Evolutionary conservation across 2,797 vertebrate species (phyloP), one percentile per base, ranked within the genome.

Genomic region (Leptodactylus fallax): DNA sequence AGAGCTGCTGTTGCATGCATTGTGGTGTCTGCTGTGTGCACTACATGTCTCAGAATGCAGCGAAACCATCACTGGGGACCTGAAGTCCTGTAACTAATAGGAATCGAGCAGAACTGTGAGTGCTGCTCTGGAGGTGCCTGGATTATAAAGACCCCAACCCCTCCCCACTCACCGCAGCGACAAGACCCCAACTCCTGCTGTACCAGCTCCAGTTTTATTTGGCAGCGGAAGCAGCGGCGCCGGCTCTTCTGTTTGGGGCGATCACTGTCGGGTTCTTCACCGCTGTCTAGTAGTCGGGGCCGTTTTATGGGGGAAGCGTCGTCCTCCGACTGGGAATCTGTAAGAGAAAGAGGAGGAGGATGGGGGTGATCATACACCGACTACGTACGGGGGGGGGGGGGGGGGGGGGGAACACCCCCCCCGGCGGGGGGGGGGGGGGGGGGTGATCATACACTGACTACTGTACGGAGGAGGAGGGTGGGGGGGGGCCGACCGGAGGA

Each of bases 151-250:
- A 36, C 11, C 12, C 12, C 0, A 6, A 21, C 25, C 1, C 2
- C 2, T 13, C 25, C 12, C 67, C 12, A 90, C 95, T 96, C 93
- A 99, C 98, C 98, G 90, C 98, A 99, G 93, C 98, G 98, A 94
- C 98, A 99, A 1, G 97, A 99, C 92, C 98, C 98, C 95, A 99
- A 93, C 88, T 99, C 97, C 94, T 99, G 98, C 93, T 99, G 98
- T 91, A 99, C 98, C 93, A 99, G 96, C 94, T 99, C 98, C 96
- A 99, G 97, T 95, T 98, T 99, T 94, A 96, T 98, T 96, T 99
- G 98, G 96, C 98, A 99, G 96, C 97, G 97, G 95, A 97, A 98
- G 95, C 98, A 99, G 88, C 98, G 97, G 90, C 97, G 97, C 92
- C 97, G 97, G 92, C 96, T 98, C 95, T 97, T 97, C 95, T 98